A percentile compares a stretch with the other conserved stretches of the same genome.
Conservation (phyloP, 2,113 vertebrate species). For the Geococcyx californianus region DNA sequence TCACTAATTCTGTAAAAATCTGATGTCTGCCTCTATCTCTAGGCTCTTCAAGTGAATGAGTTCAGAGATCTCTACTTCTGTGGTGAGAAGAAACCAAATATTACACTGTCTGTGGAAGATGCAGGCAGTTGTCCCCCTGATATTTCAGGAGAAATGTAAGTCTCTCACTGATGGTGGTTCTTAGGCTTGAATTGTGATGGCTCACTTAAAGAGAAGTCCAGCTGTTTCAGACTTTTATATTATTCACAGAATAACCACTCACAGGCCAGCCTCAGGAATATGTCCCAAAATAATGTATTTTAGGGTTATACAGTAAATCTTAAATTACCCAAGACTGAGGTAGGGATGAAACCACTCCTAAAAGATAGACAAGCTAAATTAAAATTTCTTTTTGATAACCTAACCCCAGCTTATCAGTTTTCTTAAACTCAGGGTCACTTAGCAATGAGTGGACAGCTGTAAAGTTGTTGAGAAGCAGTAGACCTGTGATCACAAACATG, state of each 20-base stretch:
- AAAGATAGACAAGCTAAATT: not conserved
- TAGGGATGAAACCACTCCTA: not conserved
- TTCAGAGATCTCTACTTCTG: constrained; percentile 68
- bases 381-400: not conserved
- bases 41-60: constrained; percentile 73
- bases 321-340: not conserved
- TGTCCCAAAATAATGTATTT: not conserved
- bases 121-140: not conserved
- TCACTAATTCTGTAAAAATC: not conserved
- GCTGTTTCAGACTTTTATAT: not conserved
- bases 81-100: not conserved
- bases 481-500: not conserved
- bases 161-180: not conserved
- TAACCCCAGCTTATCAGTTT: not conserved
- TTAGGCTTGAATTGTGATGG: not conserved
- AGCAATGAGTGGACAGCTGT: not conserved
- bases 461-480: not conserved
- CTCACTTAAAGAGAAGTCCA: not conserved
- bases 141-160: constrained; percentile 49
- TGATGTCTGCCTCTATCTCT: not conserved
- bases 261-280: not conserved
- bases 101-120: not conserved
- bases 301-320: not conserved
- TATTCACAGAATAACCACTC: not conserved
- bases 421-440: not conserved